Conservation (phyloP, 2,888 invertebrate genomes). For the Dolomedes plantarius region DNA sequence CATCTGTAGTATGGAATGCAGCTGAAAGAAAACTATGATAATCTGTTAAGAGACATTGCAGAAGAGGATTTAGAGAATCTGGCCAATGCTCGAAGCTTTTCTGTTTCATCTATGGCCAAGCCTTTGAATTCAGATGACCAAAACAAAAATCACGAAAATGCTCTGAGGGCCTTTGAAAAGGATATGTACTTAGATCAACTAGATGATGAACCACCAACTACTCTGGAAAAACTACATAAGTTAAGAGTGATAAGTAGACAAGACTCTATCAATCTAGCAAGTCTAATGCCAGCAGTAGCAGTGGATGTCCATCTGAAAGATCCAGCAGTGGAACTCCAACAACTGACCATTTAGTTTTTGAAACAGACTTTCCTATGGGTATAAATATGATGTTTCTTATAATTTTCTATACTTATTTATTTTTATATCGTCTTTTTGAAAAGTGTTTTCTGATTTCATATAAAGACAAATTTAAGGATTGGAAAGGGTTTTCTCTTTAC, state of each 20-base stretch:
- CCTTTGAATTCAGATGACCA: conserved; percentile 30
- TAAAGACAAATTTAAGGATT: too few species aligned
- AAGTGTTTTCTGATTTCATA: too few species aligned
- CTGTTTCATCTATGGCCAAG: conserved; percentile 83
- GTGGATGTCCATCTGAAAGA: conserved; percentile 83
- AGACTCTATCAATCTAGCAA: conserved; percentile 78
- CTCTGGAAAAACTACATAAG: conserved; percentile 65
- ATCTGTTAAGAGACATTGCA: conserved; percentile 88
- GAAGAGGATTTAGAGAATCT: conserved; percentile 88
- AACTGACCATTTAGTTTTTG: conserved; percentile 75
- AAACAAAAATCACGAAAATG: conserved; percentile 1
- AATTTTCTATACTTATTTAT: not conserved
- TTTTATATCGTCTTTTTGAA: not conserved
- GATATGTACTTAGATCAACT: conserved; percentile 50
- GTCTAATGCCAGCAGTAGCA: conserved; percentile 85
- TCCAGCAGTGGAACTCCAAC: conserved; percentile 71
- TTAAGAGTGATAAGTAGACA: conserved; percentile 77
- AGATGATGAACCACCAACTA: conserved; percentile 72
- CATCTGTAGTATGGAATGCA: conserved; percentile 77
- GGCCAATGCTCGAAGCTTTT: conserved; percentile 89
- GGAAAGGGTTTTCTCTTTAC: too few species aligned
- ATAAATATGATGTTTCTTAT: not conserved
- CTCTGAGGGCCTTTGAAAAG: not conserved
- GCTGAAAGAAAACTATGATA: conserved; percentile 90
- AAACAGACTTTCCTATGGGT: conserved; percentile 80